Evolutionary conservation across 2,113 vertebrate species (phyloP).

Genomic region (Oryzias celebensis): DNA sequence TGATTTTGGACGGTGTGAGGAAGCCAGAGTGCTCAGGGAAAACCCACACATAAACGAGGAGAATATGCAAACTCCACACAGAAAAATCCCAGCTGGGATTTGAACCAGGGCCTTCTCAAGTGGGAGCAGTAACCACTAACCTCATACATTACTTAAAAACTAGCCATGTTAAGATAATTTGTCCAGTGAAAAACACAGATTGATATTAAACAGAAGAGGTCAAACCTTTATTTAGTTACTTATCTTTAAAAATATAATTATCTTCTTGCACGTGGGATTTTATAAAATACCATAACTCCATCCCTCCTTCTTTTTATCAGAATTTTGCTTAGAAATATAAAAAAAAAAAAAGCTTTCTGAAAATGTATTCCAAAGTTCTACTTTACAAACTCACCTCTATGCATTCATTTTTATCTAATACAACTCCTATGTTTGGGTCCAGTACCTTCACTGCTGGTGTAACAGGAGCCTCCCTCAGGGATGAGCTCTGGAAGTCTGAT

Average conservation of each 20-base stretch:
- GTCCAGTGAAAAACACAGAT: background rate
- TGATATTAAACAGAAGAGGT: conserved; percentile 3
- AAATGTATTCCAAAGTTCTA: conserved; percentile 9
- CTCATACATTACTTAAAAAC: background rate
- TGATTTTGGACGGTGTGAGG: too few species aligned
- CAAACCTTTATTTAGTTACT: conserved; percentile 24
- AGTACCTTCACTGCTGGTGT: conserved; percentile 20
- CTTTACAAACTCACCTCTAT: background rate
- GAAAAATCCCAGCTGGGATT: too few species aligned
- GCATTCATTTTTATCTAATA: conserved; percentile 10
- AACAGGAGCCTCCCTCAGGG: background rate
- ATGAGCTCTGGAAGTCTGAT: background rate
- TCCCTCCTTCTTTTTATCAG: conserved; percentile 24
- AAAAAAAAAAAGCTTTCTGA: conserved; percentile 20
- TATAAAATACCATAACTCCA: conserved; percentile 12
- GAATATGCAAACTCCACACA: too few species aligned
- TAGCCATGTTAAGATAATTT: too few species aligned
- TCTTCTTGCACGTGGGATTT: conserved; percentile 44
- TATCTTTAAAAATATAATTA: too few species aligned
- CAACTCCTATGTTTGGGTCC: background rate
- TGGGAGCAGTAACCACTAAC: too few species aligned
- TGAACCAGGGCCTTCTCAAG: too few species aligned
- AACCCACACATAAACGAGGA: too few species aligned
- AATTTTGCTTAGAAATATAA: conserved; percentile 31
- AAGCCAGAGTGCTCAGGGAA: too few species aligned